These are phyloP conservation scores for Tetanocera ferruginea DNA, from an alignment of 2,888 invertebrate species.

Conservation along the genomic window DNA sequence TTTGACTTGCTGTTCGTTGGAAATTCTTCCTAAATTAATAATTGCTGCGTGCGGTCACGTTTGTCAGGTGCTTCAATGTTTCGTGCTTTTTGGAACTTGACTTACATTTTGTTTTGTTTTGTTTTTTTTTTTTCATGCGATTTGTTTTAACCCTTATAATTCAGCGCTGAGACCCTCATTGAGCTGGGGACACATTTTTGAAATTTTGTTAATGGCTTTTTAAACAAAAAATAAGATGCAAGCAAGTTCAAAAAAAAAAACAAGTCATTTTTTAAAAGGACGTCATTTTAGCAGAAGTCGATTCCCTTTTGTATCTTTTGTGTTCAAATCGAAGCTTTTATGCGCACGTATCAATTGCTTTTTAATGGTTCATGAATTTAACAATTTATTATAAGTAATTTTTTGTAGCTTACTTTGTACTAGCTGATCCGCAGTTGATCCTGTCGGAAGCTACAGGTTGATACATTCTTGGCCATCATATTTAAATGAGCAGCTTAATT, in stretches of 20 bases:
- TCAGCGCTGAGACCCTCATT: constrained; percentile 5
- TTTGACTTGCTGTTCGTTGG: constrained; percentile 36
- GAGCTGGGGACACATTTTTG: constrained; percentile 44
- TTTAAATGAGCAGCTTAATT: no score
- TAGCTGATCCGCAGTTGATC: constrained; percentile 29
- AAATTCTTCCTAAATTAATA: constrained; percentile 48
- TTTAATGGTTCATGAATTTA: constrained; percentile 37
- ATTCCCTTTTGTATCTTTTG: background rate
- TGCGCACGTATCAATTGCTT: constrained; percentile 29
- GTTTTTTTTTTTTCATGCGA: background rate
- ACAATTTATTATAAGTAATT: constrained; percentile 25
- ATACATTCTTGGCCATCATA: background rate
- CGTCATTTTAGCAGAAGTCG: background rate
- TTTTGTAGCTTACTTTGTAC: background rate
- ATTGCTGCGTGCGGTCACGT: constrained; percentile 54
- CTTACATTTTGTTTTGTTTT: background rate
- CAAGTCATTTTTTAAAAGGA: background rate
- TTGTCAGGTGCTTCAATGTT: constrained; percentile 50
- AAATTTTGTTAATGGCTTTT: constrained; percentile 43
- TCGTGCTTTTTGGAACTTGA: background rate
- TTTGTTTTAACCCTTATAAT: background rate
- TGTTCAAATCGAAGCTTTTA: constrained; percentile 11
- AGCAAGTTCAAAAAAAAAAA: background rate
- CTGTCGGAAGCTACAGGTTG: background rate
- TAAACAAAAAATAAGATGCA: background rate